These are phyloP conservation scores for Phania funesta DNA, from an alignment of 2,888 invertebrate species.

Conservation along the genomic window DNA sequence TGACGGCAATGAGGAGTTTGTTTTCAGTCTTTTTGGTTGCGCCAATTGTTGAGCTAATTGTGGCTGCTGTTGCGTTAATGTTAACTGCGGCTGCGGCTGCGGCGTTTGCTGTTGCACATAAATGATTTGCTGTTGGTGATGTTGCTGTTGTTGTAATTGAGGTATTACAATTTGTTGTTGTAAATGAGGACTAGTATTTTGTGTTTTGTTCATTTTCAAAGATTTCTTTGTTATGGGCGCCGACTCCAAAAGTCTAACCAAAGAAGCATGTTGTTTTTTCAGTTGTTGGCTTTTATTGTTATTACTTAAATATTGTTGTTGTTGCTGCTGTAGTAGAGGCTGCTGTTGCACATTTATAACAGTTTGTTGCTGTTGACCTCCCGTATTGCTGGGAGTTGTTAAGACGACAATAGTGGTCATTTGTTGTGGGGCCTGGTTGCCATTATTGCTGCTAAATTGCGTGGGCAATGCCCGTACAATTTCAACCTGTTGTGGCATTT, in stretches of 20 bases:
- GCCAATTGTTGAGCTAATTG: constrained; percentile 69
- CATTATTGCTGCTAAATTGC: constrained; percentile 65
- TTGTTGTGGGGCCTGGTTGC: constrained; percentile 68
- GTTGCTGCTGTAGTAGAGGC: constrained; percentile 64
- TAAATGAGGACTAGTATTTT: constrained; percentile 58
- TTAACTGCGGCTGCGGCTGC: constrained; percentile 50
- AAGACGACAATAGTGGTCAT: constrained; percentile 75
- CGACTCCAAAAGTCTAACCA: constrained; percentile 84
- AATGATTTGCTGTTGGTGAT: constrained; percentile 65
- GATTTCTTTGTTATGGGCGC: constrained; percentile 77
- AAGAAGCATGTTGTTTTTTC: constrained; percentile 84
- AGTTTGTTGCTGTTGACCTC: constrained; percentile 69
- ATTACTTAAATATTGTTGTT: constrained; percentile 65
- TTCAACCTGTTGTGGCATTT: constrained; percentile 64
- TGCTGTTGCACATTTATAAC: constrained; percentile 75
- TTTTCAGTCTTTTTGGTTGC: constrained; percentile 79
- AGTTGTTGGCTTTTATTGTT: constrained; percentile 78
- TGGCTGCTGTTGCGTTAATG: constrained; percentile 54
- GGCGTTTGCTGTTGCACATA: constrained; percentile 67
- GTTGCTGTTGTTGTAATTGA: constrained; percentile 61
- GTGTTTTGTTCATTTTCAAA: constrained; percentile 54
- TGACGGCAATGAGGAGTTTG: constrained; percentile 52
- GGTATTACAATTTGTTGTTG: constrained; percentile 63
- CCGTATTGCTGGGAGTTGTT: constrained; percentile 69
- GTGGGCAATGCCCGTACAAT: constrained; percentile 50